A percentile compares a stretch with the other conserved stretches of the same genome.
phyloP scores from a whole-genome alignment of 2,113 vertebrate genomes.

The Hippocampus zosterae region DNA sequence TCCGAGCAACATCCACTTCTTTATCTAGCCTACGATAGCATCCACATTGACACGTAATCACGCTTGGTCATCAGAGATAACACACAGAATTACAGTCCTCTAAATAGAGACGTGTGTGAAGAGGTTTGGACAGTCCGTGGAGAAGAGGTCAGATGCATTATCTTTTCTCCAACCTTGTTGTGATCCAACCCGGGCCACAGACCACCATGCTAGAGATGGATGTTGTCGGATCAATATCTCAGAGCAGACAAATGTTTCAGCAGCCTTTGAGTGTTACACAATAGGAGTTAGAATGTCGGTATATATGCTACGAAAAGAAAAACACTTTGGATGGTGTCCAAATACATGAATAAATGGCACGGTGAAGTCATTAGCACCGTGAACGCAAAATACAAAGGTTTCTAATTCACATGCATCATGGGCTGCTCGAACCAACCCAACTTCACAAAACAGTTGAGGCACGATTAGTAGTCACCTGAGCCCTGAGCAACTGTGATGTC shows the following conservation, averaged over 20 bases:
- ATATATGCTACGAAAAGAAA: neutral
- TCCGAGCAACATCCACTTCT: constrained; percentile 49
- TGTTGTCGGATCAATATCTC: neutral
- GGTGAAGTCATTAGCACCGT: too few species aligned
- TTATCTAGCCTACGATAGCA: constrained; percentile 45
- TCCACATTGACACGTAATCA: constrained; percentile 51
- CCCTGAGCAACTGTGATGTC: too few species aligned
- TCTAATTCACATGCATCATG: too few species aligned
- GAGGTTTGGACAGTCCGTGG: constrained; percentile 10
- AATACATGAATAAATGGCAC: neutral
- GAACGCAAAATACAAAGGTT: too few species aligned
- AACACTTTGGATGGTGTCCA: neutral
- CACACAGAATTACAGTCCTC: constrained; percentile 19
- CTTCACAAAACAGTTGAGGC: neutral
- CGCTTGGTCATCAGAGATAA: constrained; percentile 48
- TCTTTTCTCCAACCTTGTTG: constrained; percentile 1
- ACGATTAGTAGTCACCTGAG: too few species aligned
- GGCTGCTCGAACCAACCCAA: neutral
- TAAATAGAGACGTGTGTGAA: constrained; percentile 44
- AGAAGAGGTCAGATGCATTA: neutral
- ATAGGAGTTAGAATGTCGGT: neutral
- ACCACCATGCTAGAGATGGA: neutral
- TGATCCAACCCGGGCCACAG: neutral
- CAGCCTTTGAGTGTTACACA: neutral
- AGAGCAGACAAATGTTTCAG: neutral